A percentile compares a stretch with the other conserved stretches of the same genome.
These are phyloP conservation scores for Anthoscopus minutus DNA, from an alignment of 2,113 vertebrate species.

Conservation along the genomic window DNA sequence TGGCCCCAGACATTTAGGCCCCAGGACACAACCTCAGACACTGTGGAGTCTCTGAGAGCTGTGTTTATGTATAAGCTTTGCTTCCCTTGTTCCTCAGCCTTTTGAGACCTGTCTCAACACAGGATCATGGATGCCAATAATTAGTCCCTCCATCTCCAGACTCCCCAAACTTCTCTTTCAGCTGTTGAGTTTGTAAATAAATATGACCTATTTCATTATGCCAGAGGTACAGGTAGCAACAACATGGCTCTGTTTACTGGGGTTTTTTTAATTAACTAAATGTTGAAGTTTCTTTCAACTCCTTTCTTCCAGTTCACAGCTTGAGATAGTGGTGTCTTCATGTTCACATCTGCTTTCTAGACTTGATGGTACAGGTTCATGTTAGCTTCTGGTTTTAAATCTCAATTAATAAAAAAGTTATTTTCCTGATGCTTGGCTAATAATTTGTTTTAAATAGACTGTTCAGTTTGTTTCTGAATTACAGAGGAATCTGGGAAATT, in stretches of 20 bases:
- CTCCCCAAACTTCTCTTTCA: background rate
- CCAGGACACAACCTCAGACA: fast-evolving
- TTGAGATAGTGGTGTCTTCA: background rate
- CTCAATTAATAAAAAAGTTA: background rate
- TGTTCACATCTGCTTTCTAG: background rate
- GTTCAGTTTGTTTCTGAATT: background rate
- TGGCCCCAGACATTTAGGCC: background rate
- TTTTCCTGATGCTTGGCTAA: background rate
- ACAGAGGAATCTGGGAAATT: background rate
- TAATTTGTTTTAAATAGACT: background rate
- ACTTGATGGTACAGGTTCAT: background rate
- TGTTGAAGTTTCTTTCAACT: background rate
- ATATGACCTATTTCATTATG: background rate
- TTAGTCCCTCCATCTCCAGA: background rate
- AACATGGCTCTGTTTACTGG: background rate
- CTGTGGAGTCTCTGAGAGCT: background rate
- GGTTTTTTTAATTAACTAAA: background rate
- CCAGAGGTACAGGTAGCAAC: background rate
- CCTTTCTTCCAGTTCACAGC: background rate
- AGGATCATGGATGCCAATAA: background rate
- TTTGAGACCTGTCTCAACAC: background rate
- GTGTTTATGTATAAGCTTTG: background rate
- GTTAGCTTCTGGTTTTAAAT: background rate
- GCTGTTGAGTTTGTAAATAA: background rate
- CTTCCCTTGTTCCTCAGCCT: background rate